phyloP scores from a whole-genome alignment of 2,797 vertebrate species.

The Geotrypetes seraphini region DNA sequence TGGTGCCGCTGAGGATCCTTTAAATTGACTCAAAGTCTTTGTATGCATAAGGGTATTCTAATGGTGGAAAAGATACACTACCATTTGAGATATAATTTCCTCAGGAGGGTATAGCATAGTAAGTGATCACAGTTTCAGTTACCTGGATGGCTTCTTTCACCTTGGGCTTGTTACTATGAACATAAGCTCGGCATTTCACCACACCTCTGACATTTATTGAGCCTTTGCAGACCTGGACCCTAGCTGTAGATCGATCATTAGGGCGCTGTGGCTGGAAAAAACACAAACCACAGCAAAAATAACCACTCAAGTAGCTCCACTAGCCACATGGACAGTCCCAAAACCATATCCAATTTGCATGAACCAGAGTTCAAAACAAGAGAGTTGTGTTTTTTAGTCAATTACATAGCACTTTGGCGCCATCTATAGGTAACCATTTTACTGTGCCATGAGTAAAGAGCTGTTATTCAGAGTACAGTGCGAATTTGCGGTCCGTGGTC shows the following conservation, averaged over 20 bases:
- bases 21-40: too few relatives aligned
- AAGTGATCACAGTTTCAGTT: constrained; percentile 5
- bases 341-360: not conserved
- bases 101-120: not conserved
- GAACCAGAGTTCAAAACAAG: not conserved
- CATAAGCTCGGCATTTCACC: constrained; percentile 73
- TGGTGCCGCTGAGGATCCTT: too few relatives aligned
- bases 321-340: not conserved
- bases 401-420: too few relatives aligned
- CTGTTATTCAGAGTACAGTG: too few relatives aligned
- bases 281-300: constrained; percentile 10
- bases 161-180: constrained; percentile 80
- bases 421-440: too few relatives aligned
- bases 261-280: constrained; percentile 39
- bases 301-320: too few relatives aligned
- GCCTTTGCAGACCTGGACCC: constrained; percentile 63
- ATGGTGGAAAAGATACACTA: too few relatives aligned
- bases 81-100: too few relatives aligned
- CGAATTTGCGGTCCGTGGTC: too few relatives aligned
- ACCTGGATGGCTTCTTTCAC: constrained; percentile 79
- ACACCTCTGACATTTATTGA: constrained; percentile 67
- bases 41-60: too few relatives aligned
- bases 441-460: too few relatives aligned
- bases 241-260: constrained; percentile 45
- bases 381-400: not conserved